These are phyloP conservation scores for Enteromius unitaeniatus DNA, from an alignment of 2,797 vertebrate genomes.

Conservation along the genomic window DNA sequence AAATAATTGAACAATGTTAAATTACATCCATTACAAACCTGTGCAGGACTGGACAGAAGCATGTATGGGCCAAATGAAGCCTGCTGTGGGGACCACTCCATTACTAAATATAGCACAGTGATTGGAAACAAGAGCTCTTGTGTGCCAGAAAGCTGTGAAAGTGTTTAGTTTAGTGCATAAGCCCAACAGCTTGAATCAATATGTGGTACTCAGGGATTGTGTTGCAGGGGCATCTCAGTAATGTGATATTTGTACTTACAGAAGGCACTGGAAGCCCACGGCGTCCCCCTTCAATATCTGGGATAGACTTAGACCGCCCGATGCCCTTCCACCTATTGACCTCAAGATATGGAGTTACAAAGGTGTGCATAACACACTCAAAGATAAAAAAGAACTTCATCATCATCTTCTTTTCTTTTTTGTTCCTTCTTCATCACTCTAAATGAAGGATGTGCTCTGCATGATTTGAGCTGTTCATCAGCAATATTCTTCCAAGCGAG, in stretches of 20 bases:
- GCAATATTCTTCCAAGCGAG: slow-evolving; percentile 47
- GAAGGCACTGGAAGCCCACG: slow-evolving; percentile 56
- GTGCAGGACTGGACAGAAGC: slow-evolving; percentile 8
- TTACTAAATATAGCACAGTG: slow-evolving; percentile 54
- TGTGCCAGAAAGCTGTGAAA: slow-evolving; percentile 43
- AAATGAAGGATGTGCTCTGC: slow-evolving; percentile 54
- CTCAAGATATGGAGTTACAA: slow-evolving; percentile 63
- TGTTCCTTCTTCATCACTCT: slow-evolving; percentile 49
- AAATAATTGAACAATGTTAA: not conserved
- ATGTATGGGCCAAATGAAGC: not conserved
- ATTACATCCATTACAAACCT: slow-evolving; percentile 17
- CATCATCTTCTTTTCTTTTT: slow-evolving; percentile 39
- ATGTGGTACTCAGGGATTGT: slow-evolving; percentile 43
- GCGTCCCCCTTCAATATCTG: slow-evolving; percentile 40
- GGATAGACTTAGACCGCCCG: slow-evolving; percentile 48
- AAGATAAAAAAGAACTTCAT: slow-evolving; percentile 47
- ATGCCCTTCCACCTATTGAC: slow-evolving; percentile 62
- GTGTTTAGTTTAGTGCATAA: slow-evolving; percentile 39
- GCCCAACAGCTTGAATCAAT: slow-evolving; percentile 51
- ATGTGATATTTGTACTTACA: slow-evolving; percentile 56
- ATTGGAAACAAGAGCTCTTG: slow-evolving; percentile 30
- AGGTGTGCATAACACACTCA: slow-evolving; percentile 41
- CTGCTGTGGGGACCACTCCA: not conserved
- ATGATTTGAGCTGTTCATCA: slow-evolving; percentile 52
- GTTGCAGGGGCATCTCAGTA: slow-evolving; percentile 43